A percentile compares a stretch with the other conserved stretches of the same genome.
Evolutionary conservation across 2,888 invertebrate genomes (phyloP).

Genomic region (Megastigmus dorsalis): DNA sequence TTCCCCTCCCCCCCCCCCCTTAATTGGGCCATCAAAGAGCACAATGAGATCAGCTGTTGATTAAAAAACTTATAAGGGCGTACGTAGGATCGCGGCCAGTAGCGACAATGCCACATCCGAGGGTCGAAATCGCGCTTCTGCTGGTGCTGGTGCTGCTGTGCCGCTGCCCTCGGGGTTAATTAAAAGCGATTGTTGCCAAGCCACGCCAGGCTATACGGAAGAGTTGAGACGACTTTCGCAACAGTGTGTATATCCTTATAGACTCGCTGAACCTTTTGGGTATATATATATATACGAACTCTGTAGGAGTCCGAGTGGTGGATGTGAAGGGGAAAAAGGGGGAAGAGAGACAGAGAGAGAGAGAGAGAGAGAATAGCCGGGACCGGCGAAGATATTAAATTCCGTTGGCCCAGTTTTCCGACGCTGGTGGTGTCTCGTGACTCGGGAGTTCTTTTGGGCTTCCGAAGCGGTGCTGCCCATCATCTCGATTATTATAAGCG

Average conservation of each 20-base stretch:
- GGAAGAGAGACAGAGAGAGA: background rate
- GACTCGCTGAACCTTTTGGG: no score
- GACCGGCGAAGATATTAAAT: conserved; percentile 50
- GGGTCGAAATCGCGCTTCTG: no score
- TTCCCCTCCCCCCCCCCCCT: background rate
- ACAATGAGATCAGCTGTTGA: conserved; percentile 13
- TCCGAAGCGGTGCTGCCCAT: no score
- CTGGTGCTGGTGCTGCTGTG: no score
- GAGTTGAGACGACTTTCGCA: background rate
- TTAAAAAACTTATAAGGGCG: conserved; percentile 27
- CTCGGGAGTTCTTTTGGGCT: no score
- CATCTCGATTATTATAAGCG: no score
- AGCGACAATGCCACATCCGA: background rate
- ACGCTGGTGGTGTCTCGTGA: no score
- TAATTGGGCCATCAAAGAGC: conserved; percentile 15
- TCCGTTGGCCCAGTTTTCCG: conserved; percentile 48
- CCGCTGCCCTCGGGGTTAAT: no score
- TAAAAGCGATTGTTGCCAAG: background rate
- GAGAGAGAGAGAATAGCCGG: background rate
- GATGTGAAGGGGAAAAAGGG: background rate
- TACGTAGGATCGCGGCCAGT: no score
- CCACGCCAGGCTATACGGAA: background rate
- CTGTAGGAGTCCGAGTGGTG: no score
- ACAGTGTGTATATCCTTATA: no score
- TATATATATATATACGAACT: no score